phyloP scores from a whole-genome alignment of 1,140 invertebrate species.

The Bacillus rossius region DNA sequence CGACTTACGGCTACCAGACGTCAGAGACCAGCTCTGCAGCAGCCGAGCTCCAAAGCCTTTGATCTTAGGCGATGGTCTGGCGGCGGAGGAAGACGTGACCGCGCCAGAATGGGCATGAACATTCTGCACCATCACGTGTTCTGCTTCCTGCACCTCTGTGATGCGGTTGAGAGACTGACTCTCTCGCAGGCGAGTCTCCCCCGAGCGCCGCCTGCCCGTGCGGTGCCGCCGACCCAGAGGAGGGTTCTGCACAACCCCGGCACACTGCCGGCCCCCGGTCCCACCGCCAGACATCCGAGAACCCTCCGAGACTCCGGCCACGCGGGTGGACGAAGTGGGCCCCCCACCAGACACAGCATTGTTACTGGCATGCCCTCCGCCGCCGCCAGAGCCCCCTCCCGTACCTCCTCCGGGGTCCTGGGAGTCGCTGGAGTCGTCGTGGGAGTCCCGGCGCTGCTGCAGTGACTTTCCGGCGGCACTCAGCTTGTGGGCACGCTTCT shows the following conservation, averaged over 20 bases:
- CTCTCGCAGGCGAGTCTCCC: conserved; percentile 65
- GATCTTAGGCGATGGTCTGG: conserved; percentile 36
- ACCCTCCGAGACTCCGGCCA: conserved; percentile 8
- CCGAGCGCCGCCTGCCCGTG: conserved; percentile 49
- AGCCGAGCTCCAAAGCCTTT: conserved; percentile 44
- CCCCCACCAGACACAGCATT: conserved; percentile 13
- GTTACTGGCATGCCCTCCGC: conserved; percentile 23
- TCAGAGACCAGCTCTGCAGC: conserved; percentile 36
- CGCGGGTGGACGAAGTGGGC: conserved; percentile 19
- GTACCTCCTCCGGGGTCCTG: conserved; percentile 56
- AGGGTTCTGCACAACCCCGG: conserved; percentile 14
- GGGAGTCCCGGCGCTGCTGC: conserved; percentile 59
- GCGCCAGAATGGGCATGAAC: neutral
- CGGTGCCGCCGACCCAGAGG: conserved; percentile 43
- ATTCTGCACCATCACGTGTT: conserved; percentile 26
- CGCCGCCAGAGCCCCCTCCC: conserved; percentile 36
- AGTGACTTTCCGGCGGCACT: conserved; percentile 45
- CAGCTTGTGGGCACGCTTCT: conserved; percentile 71
- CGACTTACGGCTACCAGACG: too few species aligned
- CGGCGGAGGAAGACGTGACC: conserved; percentile 13
- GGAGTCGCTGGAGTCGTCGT: conserved; percentile 71
- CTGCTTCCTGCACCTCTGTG: conserved; percentile 69
- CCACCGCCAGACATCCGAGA: conserved; percentile 16
- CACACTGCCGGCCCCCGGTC: conserved; percentile 28
- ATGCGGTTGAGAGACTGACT: conserved; percentile 77